Conservation (phyloP, 2,888 invertebrate species). For the Sepiola atlantica region DNA sequence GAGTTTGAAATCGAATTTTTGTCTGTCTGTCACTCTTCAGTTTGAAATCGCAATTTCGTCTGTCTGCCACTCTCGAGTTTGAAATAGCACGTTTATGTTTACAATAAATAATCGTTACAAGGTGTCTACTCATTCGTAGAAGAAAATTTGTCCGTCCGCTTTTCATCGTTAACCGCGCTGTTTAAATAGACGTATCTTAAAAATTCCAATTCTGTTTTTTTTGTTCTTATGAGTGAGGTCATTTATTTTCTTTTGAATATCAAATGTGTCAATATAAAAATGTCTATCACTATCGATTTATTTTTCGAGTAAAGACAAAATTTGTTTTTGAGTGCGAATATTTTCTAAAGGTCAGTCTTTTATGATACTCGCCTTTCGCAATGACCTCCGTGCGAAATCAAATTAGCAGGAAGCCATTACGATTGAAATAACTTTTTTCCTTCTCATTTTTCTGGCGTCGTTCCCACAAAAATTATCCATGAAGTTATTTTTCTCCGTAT, state of each 20-base stretch:
- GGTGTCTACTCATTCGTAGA: too few species aligned
- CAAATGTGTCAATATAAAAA: not conserved
- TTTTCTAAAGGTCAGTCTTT: not conserved
- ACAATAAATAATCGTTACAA: too few species aligned
- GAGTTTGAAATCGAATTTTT: too few species aligned
- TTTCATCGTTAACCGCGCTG: too few species aligned
- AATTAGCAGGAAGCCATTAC: not conserved
- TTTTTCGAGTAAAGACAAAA: not conserved
- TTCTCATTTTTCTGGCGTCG: not conserved
- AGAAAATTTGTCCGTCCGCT: too few species aligned
- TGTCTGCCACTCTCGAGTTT: too few species aligned
- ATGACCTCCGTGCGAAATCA: not conserved
- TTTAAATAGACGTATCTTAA: too few species aligned
- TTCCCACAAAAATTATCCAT: not conserved
- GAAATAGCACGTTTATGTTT: too few species aligned
- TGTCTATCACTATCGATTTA: not conserved
- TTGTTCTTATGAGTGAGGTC: too few species aligned
- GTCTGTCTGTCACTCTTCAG: too few species aligned
- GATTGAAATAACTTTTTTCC: not conserved
- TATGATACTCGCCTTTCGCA: not conserved
- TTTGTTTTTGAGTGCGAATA: slow-evolving; percentile 15
- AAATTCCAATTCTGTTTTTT: too few species aligned
- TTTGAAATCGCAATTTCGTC: too few species aligned
- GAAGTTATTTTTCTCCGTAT: not conserved
- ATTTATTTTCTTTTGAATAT: not conserved